phyloP scores from a whole-genome alignment of 2,113 vertebrate species.

The Gasterosteus aculeatus region DNA sequence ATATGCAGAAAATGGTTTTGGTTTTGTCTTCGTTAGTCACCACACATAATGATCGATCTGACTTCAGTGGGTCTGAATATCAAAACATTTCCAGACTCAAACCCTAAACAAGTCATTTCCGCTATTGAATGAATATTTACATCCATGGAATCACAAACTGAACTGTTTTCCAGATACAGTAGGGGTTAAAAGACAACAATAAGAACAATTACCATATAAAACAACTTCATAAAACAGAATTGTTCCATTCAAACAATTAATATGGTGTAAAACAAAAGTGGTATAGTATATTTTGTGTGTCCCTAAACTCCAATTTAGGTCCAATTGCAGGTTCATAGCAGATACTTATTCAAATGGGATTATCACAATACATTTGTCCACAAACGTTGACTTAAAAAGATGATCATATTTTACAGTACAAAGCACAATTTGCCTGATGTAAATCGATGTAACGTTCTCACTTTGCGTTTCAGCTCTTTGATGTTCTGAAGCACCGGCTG shows the following conservation, averaged over 20 bases:
- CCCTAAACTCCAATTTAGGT: not conserved
- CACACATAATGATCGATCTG: not conserved
- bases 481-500: slow-evolving; percentile 92
- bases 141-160: not conserved
- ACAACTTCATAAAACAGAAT: not conserved
- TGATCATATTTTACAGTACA: not conserved
- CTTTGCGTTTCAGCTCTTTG: slow-evolving; percentile 91
- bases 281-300: not conserved
- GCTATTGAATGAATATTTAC: not conserved
- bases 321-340: not conserved
- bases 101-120: not conserved
- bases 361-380: not conserved
- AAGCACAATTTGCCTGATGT: not conserved
- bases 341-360: not conserved
- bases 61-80: not conserved
- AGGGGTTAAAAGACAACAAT: not conserved
- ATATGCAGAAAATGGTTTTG: not conserved
- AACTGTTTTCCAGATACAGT: not conserved
- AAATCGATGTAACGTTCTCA: slow-evolving; percentile 73
- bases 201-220: not conserved
- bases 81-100: not conserved
- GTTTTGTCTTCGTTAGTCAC: not conserved
- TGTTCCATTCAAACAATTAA: not conserved
- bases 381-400: too few relatives aligned
- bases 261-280: not conserved